These are phyloP conservation scores for Salvelinus sp. DNA, from an alignment of 2,113 vertebrate species.

Conservation along the genomic window DNA sequence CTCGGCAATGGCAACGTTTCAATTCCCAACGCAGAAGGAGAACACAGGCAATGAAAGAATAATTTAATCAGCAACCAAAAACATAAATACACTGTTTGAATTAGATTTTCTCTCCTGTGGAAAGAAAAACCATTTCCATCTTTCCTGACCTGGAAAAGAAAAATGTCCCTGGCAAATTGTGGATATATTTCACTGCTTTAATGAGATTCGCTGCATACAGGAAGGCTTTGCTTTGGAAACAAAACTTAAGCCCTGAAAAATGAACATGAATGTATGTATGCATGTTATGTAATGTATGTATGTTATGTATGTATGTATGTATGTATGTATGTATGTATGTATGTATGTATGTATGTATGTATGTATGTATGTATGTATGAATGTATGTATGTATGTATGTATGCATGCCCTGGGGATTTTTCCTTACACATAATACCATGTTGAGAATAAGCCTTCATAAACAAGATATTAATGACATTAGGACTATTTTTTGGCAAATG, in stretches of 20 bases:
- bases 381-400: not conserved
- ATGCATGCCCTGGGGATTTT: not conserved
- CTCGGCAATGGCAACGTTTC: conserved; percentile 61
- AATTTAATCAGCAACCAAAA: conserved; percentile 69
- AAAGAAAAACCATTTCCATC: conserved; percentile 60
- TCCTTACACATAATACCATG: not conserved
- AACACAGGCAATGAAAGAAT: conserved; percentile 67
- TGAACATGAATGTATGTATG: not conserved
- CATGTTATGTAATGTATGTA: too few species aligned
- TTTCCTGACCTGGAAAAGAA: conserved; percentile 62
- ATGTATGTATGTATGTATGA: too few species aligned
- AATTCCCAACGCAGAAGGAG: conserved; percentile 61
- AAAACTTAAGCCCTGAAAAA: conserved; percentile 23
- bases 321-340: too few species aligned
- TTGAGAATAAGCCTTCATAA: too few species aligned
- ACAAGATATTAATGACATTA: too few species aligned
- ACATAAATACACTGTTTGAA: conserved; percentile 64
- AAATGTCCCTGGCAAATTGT: conserved; percentile 49
- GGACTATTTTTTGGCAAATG: too few species aligned
- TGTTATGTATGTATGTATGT: too few species aligned
- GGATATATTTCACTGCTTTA: conserved; percentile 47
- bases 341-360: too few species aligned
- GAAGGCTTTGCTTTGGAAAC: conserved; percentile 31
- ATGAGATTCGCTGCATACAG: conserved; percentile 40
- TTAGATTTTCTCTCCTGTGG: conserved; percentile 51